A percentile compares a stretch with the other conserved stretches of the same genome.
These are phyloP conservation scores for Nycticebus coucang DNA, from an alignment of 2,113 vertebrate genomes.

Conservation along the genomic window DNA sequence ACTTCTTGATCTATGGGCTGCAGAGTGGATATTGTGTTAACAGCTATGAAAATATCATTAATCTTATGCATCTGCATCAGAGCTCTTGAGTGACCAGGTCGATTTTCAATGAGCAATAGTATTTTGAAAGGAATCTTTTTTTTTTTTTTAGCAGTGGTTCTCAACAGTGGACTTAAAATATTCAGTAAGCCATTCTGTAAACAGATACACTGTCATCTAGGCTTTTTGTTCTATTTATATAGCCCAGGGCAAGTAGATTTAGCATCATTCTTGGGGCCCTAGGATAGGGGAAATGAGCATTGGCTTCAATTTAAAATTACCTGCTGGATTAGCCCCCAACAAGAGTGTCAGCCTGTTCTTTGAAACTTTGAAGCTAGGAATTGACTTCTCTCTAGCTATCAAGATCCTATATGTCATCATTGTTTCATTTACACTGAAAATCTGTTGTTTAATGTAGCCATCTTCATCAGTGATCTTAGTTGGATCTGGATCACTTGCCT, in stretches of 20 bases:
- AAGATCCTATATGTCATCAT: not conserved
- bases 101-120: not conserved
- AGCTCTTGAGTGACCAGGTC: not conserved
- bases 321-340: not conserved
- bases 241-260: not conserved
- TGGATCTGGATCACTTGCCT: not conserved
- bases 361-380: not conserved
- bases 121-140: not conserved
- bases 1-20: not conserved
- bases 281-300: not conserved
- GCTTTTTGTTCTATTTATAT: not conserved
- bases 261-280: not conserved
- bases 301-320: not conserved
- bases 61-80: not conserved
- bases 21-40: not conserved
- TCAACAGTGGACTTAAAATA: not conserved
- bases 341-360: not conserved
- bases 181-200: not conserved
- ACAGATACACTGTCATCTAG: not conserved
- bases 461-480: not conserved
- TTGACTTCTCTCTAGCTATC: not conserved
- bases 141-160: not conserved
- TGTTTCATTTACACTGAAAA: not conserved
- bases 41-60: not conserved
- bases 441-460: not conserved